Evolutionary conservation across 2,888 invertebrate genomes (phyloP), one percentile per base, ranked within the genome.

Genomic region (Drosophila melanosoma): DNA sequence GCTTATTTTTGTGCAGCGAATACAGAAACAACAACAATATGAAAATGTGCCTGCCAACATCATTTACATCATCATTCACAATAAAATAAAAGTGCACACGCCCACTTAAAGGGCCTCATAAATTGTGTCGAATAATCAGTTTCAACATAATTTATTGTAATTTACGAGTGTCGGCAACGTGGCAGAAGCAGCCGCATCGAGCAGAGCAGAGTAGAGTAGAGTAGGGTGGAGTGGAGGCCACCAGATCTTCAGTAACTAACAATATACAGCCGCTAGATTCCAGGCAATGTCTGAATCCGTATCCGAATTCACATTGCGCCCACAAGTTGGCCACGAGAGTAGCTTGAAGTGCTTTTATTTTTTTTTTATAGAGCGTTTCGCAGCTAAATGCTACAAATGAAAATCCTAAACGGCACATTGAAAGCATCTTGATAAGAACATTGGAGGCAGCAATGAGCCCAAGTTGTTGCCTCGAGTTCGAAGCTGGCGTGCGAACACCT

Each of bases 11-110:
- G 74, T 62, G 68, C 68, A 79, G 29, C 36, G 49, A 42, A 65
- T 40, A 70, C 52, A 48, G 38, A 23, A 59, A 52, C 69, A 69
- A 62, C 74, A 78, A 78, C 69, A 77, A 74, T 69, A 74, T 69
- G 74, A 69, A 74, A 74, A 61, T 74, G 81, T 56, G 80, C 81
- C 82, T 79, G 81, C 77, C 89, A 87, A 81, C 88, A 87, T 89
- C 80, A 89, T 89, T 86, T 89, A 87, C 86, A 89, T 87, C 88
- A 87, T 89, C 87, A 87, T 89, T 87, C 88, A 89, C 88, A 89
- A 87, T 87, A 89, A 89, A 87, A 87, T 87, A 89, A 89, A 89
- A 89, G 88, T 89, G 81, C 88, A 89, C 88, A 87, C 87, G 87
- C 87, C 87, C 90, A 87, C 90, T 87, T 83, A 86, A 89, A 88